Percentiles rank a stretch among this genome's conserved stretches.
These are phyloP conservation scores for Hirtodrosophila duncani DNA, from an alignment of 2,888 invertebrate genomes.

Conservation along the genomic window DNA sequence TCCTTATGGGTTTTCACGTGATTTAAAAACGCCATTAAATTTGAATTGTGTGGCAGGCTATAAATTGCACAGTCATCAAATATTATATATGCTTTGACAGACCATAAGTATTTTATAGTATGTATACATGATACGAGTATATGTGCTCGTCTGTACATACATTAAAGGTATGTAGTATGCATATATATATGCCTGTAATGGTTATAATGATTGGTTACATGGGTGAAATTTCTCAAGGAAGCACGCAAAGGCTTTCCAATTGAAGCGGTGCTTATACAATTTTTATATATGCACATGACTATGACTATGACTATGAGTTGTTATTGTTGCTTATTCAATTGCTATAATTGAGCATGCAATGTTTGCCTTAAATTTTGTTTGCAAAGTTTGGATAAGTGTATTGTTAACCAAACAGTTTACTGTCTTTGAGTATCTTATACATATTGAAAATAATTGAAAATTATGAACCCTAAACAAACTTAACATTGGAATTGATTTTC, in stretches of 20 bases:
- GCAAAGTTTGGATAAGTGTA: constrained; percentile 10
- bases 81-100: constrained; percentile 15
- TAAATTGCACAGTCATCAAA: constrained; percentile 28
- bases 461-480: background rate
- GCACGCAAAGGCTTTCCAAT: constrained; percentile 50
- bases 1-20: constrained; percentile 1
- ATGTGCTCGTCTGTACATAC: constrained; percentile 1
- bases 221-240: constrained; percentile 64
- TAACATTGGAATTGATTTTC: background rate
- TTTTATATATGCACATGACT: constrained; percentile 23
- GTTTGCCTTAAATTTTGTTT: constrained; percentile 19
- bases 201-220: constrained; percentile 53
- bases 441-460: background rate
- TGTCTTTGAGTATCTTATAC: background rate
- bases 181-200: constrained; percentile 16
- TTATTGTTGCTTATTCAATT: constrained; percentile 35
- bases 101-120: constrained; percentile 14
- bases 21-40: constrained; percentile 44
- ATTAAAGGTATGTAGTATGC: constrained; percentile 7
- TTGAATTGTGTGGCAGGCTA: constrained; percentile 43
- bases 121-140: constrained; percentile 10
- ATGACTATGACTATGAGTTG: constrained; percentile 19
- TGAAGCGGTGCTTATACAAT: constrained; percentile 42
- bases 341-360: constrained; percentile 33
- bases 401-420: background rate